Percentiles rank a stretch among this genome's conserved stretches.
These are phyloP conservation scores for Latrodectus hesperus DNA, from an alignment of 2,888 invertebrate genomes.

Conservation along the genomic window DNA sequence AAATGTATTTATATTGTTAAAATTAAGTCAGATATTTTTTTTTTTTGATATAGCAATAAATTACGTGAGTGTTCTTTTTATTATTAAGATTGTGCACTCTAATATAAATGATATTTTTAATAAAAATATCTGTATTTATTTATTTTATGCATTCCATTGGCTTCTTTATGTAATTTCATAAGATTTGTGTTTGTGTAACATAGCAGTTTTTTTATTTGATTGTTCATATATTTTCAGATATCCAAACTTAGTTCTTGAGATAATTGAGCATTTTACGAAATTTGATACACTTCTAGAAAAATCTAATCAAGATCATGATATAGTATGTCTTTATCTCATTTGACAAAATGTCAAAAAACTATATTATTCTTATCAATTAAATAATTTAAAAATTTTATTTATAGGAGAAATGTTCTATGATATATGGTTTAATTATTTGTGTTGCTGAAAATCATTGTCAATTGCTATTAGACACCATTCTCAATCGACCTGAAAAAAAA, in stretches of 20 bases:
- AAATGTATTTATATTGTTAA: too few species aligned
- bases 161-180: background rate
- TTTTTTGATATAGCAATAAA: too few species aligned
- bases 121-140: too few species aligned
- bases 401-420: constrained; percentile 79
- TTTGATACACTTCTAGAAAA: constrained; percentile 76
- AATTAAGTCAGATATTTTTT: too few species aligned
- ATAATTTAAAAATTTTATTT: constrained; percentile 43
- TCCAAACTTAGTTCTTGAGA: constrained; percentile 78
- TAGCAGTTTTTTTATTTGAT: background rate
- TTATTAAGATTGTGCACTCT: too few species aligned
- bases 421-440: constrained; percentile 76
- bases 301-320: constrained; percentile 74
- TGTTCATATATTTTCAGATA: constrained; percentile 74
- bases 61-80: too few species aligned
- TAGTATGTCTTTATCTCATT: constrained; percentile 72
- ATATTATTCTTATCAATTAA: background rate
- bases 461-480: constrained; percentile 78
- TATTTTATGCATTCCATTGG: too few species aligned
- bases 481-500: constrained; percentile 77
- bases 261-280: constrained; percentile 79
- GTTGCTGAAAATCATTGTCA: constrained; percentile 84
- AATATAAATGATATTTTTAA: too few species aligned
- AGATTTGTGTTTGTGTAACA: constrained; percentile 14
- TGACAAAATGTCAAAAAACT: background rate